A percentile compares a stretch with the other conserved stretches of the same genome.
These are phyloP conservation scores for Grammomys surdaster DNA, from an alignment of 2,113 vertebrate species.

Conservation along the genomic window DNA sequence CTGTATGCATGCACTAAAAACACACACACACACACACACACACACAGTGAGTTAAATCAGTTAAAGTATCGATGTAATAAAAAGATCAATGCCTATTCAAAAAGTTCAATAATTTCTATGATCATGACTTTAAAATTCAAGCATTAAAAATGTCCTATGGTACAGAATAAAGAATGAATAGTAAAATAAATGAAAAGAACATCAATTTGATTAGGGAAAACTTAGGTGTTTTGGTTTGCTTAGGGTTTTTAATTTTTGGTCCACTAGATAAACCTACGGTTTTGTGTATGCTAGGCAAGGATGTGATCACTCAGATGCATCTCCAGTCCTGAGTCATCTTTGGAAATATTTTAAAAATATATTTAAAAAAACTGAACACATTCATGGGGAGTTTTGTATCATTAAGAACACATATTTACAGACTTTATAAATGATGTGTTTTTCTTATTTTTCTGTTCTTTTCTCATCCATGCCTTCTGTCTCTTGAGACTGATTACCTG, in stretches of 20 bases:
- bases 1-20: not conserved
- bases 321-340: not conserved
- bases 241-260: not conserved
- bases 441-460: not conserved
- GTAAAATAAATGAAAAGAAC: not conserved
- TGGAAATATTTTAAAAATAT: not conserved
- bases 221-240: not conserved
- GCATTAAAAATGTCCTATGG: not conserved
- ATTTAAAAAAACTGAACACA: slow-evolving; percentile 12
- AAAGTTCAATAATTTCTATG: not conserved
- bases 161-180: not conserved
- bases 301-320: not conserved
- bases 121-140: not conserved
- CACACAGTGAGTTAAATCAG: not conserved
- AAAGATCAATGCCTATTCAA: not conserved
- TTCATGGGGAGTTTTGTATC: not conserved
- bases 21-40: not conserved
- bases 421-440: not conserved
- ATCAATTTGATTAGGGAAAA: not conserved
- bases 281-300: not conserved
- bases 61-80: no score
- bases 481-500: not conserved
- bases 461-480: not conserved
- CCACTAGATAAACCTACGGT: not conserved
- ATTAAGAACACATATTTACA: not conserved